phyloP scores from a whole-genome alignment of 2,113 vertebrate genomes.

The Plecturocebus donacophilus region DNA sequence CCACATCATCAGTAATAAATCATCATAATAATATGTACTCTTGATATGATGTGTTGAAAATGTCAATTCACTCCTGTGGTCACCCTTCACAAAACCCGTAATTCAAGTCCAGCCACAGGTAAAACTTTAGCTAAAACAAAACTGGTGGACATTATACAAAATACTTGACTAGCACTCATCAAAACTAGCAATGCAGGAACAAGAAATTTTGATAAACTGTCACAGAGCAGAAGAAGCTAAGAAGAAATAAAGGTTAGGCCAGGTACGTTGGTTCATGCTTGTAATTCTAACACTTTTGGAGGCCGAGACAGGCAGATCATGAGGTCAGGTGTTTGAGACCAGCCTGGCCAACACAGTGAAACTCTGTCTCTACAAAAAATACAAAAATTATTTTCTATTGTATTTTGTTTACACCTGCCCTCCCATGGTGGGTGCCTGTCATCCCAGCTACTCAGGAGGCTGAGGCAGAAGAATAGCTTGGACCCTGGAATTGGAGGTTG shows the following conservation, averaged over 20 bases:
- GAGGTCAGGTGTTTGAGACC: too few relatives aligned
- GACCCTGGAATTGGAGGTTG: fast-evolving
- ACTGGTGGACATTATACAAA: neutral
- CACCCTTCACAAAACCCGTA: neutral
- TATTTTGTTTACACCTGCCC: too few relatives aligned
- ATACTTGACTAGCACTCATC: neutral
- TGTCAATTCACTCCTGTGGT: neutral
- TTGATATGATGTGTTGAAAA: neutral
- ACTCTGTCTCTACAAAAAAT: too few relatives aligned
- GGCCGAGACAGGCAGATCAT: too few relatives aligned
- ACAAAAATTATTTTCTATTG: too few relatives aligned
- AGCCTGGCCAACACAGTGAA: too few relatives aligned
- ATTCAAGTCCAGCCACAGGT: neutral
- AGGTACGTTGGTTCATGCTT: too few relatives aligned
- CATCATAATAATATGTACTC: neutral
- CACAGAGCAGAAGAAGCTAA: neutral
- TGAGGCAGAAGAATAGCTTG: too few relatives aligned
- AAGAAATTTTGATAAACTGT: neutral
- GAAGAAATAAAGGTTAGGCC: neutral
- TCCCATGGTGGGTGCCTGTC: too few relatives aligned
- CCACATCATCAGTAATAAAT: neutral
- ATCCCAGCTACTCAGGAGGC: too few relatives aligned
- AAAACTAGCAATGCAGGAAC: neutral
- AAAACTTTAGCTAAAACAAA: neutral
- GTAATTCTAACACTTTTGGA: too few relatives aligned